Evolutionary conservation across 1,140 invertebrate species (phyloP).

Genomic region (Zophobas morio): DNA sequence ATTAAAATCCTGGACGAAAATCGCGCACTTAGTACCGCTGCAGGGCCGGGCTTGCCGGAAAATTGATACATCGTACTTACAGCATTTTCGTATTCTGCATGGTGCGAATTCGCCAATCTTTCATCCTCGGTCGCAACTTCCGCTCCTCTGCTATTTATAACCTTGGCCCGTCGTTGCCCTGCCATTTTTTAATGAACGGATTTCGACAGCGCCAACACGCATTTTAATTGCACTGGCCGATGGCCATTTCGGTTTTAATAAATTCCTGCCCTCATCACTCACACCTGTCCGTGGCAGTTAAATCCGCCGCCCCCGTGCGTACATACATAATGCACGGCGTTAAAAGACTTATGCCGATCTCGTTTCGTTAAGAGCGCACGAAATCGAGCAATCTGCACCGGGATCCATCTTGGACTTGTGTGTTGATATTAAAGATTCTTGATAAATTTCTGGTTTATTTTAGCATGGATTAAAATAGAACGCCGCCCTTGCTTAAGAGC

Average conservation of each 20-base stretch:
- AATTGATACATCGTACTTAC: neutral
- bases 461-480: slow-evolving; percentile 7
- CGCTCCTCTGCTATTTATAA: too few species aligned
- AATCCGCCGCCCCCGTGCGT: slow-evolving; percentile 7
- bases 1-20: too few species aligned
- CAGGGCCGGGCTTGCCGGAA: neutral
- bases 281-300: slow-evolving; percentile 28
- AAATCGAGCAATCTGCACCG: neutral
- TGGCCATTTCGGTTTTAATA: slow-evolving; percentile 19
- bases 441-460: slow-evolving; percentile 31
- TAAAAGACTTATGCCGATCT: slow-evolving; percentile 12
- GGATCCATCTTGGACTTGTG: neutral
- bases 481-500: slow-evolving; percentile 17
- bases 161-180: too few species aligned
- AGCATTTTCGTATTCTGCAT: neutral
- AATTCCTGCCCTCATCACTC: slow-evolving; percentile 25
- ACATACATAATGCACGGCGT: slow-evolving; percentile 1
- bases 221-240: slow-evolving; percentile 20
- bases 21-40: too few species aligned
- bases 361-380: neutral
- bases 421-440: slow-evolving; percentile 35
- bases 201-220: neutral
- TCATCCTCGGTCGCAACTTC: too few species aligned
- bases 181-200: too few species aligned
- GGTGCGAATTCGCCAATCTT: neutral